Evolutionary conservation across 2,113 vertebrate genomes (phyloP), one percentile per base, ranked within the genome.

Genomic region (Nestor notabilis): DNA sequence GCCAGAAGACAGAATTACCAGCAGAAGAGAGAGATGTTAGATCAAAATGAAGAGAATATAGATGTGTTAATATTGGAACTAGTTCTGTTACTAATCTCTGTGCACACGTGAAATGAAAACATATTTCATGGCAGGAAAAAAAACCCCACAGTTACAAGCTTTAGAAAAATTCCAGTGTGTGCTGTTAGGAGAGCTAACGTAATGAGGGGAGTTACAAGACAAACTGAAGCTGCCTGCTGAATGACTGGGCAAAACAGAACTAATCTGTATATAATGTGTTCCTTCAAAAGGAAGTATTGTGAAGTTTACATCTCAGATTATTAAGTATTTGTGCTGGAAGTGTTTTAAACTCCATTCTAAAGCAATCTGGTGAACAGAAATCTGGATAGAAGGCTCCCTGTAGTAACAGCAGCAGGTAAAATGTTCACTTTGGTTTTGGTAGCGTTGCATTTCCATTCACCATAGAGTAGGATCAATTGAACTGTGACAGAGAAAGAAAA

Each of bases 161-260:
- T 93, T 27, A 95, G 56, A 94, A 95, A 92, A 94, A 95, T 94
- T 90, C 88, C 70, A 92, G 43, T 18, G 13, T 63, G 18, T 77
- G 9, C 90, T 94, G n/a, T 91, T 76, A 82, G 71, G 64, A 70
- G 56, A 87, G 35, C 71, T 89, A 78, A 94, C 4, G 35, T 92
- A 95, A 90, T 35, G 63, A 92, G 71, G 61, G 65, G 85, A 94
- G 94, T 78, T 95, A 96, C 64, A 89, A 44, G 93, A 37, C 37
- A 82, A 93, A 87, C 53, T 77, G 90, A 90, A 28, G 37, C 43
- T 68, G 83, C 52, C 66, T 58, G 31, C 85, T 83, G 83, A 91
- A 85, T 96, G 83, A 95, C 88, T 89, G 60, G 71, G 88, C 88
- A 93, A 92, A 97, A 78, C 47, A 89, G 37, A 95, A 84, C 44